These are phyloP conservation scores for Chromoteleia sp. DNA, from an alignment of 2,888 invertebrate species.

Conservation along the genomic window DNA sequence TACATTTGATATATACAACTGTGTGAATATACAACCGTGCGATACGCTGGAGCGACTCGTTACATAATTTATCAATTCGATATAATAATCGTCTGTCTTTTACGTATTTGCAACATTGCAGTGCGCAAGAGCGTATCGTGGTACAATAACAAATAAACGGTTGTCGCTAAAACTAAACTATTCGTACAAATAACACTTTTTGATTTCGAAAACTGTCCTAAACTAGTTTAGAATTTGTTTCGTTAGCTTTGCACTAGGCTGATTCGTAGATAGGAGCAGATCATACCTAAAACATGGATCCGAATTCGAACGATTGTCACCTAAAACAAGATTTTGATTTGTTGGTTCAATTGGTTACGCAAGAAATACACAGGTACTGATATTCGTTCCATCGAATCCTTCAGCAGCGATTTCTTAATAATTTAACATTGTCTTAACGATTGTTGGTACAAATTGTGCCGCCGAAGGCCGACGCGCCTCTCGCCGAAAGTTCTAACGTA, in stretches of 20 bases:
- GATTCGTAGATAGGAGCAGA: background rate
- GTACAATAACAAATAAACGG: background rate
- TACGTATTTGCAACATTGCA: background rate
- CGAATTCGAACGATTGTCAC: background rate
- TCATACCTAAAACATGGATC: background rate
- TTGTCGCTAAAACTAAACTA: constrained; percentile 10
- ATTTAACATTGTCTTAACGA: background rate
- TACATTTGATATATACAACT: constrained; percentile 10
- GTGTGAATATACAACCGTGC: constrained; percentile 5
- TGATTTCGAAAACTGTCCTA: background rate
- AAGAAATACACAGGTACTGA: constrained; percentile 1
- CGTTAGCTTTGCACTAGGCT: background rate
- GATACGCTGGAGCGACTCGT: background rate
- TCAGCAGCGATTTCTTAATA: background rate
- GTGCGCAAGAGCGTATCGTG: background rate
- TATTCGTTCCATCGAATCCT: background rate
- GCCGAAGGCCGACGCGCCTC: background rate
- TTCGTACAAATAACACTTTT: background rate
- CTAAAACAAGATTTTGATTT: background rate
- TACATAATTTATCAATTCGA: constrained; percentile 7
- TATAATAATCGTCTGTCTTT: background rate
- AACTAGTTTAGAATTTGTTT: constrained; percentile 6
- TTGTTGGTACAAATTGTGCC: background rate
- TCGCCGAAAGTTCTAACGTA: constrained; percentile 15
- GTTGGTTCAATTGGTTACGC: background rate